These are phyloP conservation scores for Cremastobaeus sp. DNA, from an alignment of 2,888 invertebrate genomes.

Conservation along the genomic window DNA sequence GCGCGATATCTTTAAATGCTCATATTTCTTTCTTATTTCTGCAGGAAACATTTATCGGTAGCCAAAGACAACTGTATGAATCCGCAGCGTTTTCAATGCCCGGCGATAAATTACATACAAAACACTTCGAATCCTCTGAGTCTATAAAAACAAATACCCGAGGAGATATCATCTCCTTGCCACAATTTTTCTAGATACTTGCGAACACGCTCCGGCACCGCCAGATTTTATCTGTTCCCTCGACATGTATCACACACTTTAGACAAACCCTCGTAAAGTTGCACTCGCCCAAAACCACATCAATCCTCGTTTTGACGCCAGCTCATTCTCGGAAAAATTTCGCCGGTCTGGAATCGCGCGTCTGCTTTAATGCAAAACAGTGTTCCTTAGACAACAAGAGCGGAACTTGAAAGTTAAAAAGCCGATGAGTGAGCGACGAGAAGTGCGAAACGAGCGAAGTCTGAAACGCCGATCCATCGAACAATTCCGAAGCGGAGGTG, in stretches of 20 bases:
- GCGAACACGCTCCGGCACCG: background rate
- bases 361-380: slow-evolving; percentile 16
- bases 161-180: slow-evolving; percentile 12
- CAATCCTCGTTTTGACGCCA: slow-evolving; percentile 16
- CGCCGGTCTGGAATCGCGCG: slow-evolving; percentile 1
- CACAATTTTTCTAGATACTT: slow-evolving; percentile 12
- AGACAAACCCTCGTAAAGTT: slow-evolving; percentile 11
- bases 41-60: too few species aligned
- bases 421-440: slow-evolving; percentile 5
- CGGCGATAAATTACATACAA: too few species aligned
- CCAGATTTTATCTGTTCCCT: slow-evolving; percentile 26
- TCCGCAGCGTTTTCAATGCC: too few species aligned
- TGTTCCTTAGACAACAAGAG: slow-evolving; percentile 13
- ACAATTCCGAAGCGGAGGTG: slow-evolving; percentile 27
- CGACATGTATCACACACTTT: slow-evolving; percentile 20
- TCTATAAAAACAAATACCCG: slow-evolving; percentile 18
- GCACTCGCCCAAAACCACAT: slow-evolving; percentile 11
- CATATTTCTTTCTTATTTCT: too few species aligned
- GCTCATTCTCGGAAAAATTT: slow-evolving; percentile 9
- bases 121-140: background rate
- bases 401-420: slow-evolving; percentile 1
- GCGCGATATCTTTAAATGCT: too few species aligned
- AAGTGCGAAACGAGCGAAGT: slow-evolving; percentile 20
- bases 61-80: too few species aligned
- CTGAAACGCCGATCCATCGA: slow-evolving; percentile 33